phyloP scores from a whole-genome alignment of 2,888 invertebrate genomes.

The Scaptomyza polygonia region DNA sequence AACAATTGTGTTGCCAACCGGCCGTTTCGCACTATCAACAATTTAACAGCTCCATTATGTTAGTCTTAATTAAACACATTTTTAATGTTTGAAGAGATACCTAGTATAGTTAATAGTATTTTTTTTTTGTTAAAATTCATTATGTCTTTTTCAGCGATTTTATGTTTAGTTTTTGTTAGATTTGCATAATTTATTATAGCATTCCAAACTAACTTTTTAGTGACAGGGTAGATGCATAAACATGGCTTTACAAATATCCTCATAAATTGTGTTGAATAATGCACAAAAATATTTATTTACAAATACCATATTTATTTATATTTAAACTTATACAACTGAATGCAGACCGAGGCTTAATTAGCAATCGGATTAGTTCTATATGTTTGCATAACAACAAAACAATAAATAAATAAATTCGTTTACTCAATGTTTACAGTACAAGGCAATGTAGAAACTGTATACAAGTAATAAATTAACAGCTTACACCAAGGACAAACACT shows the following conservation, averaged over 20 bases:
- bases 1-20: conserved; percentile 7
- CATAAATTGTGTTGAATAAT: neutral
- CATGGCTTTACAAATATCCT: neutral
- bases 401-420: no score
- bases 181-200: neutral
- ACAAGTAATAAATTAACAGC: neutral
- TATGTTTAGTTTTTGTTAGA: no score
- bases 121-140: no score
- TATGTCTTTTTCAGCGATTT: no score
- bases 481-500: neutral
- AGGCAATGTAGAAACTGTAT: neutral
- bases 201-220: neutral
- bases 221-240: neutral
- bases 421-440: no score
- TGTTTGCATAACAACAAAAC: no score
- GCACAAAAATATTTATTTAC: neutral
- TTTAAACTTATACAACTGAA: no score
- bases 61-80: neutral
- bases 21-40: conserved; percentile 37
- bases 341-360: no score
- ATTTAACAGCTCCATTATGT: conserved; percentile 20
- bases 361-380: no score
- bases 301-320: no score
- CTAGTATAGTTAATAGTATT: neutral
- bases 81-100: neutral